Base-by-base conservation (phyloP, 2,888 invertebrate genomes). In the Empis stercorea region DNA sequence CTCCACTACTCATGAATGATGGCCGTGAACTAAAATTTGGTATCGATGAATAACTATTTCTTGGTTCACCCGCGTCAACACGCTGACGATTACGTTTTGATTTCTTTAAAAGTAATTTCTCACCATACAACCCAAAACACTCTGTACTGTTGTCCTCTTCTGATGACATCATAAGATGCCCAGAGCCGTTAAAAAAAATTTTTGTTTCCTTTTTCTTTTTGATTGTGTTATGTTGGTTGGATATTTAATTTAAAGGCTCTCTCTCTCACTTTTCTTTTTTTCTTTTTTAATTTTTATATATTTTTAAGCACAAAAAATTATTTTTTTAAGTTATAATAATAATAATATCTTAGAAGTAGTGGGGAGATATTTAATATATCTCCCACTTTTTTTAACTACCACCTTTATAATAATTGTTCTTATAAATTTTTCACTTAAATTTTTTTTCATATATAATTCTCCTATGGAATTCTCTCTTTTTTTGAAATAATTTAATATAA, bases 21-120 rank as follows among this genome's bases (percentile, higher is more conserved):
- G 81, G 80, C 70, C 80, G 78, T 72, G 80, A 80, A 75, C 80
- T 80, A 67, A 81, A 80, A 73, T 80, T 80, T 68, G 80, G 80
- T 63, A 82, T 81, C 64, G 80, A 80, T 63, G 84, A 87, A 77
- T 91, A 91, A 73, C 87, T 86, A 79, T 89, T 91, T 74, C 89
- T 84, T 73, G 87, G 86, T 78, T 92, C 89, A 66, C 91, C 89
- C 78, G 89, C 91, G 86, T 91, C 89, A 77, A 89, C 91, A 76
- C 89, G 85, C 81, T 91, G 89, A 80, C 91, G 82, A 76, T 86
- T 87, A 75, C 89, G 84, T 77, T 88, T 89, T 52, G 58, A 58
- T 80, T 87, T 86, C 84, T 87, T 87, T 79, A 87, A 85, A 83
- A 86, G 80, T 76, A 87, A 84, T 76, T 82, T 84, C 80, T 84